Evolutionary conservation across 2,113 vertebrate genomes (phyloP).

Genomic region (Emberiza fucata): DNA sequence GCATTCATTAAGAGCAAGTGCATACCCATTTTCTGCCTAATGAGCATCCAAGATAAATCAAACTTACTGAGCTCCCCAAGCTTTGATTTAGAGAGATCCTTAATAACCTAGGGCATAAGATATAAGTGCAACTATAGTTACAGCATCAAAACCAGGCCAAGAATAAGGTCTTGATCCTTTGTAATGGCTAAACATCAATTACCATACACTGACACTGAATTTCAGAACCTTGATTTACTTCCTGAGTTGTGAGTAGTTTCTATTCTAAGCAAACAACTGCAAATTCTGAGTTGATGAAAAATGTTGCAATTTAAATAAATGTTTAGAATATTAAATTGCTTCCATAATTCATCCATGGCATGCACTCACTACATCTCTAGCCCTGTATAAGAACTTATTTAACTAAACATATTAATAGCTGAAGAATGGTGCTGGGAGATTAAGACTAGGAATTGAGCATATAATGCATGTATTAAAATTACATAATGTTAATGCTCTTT

Average conservation of each 20-base stretch:
- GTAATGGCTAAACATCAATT: background rate
- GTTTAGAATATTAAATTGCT: background rate
- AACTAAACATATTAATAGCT: background rate
- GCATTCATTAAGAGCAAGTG: background rate
- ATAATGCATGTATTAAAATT: background rate
- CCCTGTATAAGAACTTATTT: background rate
- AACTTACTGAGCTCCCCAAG: background rate
- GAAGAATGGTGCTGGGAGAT: background rate
- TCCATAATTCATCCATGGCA: background rate
- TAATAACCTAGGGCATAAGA: background rate
- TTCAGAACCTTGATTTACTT: background rate
- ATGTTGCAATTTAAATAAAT: background rate
- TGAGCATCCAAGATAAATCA: background rate
- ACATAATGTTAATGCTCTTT: background rate
- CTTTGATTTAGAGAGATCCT: background rate
- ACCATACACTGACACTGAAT: background rate
- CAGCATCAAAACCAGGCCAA: background rate
- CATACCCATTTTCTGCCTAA: background rate
- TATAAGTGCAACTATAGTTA: background rate
- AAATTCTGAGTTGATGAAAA: background rate
- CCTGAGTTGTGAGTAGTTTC: background rate
- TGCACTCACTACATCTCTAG: background rate
- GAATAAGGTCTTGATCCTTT: background rate
- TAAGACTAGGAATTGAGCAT: background rate
- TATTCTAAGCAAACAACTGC: background rate